Percentiles rank a stretch among this genome's conserved stretches.
phyloP scores from a whole-genome alignment of 2,888 invertebrate species.

The Drosophila leonis region DNA sequence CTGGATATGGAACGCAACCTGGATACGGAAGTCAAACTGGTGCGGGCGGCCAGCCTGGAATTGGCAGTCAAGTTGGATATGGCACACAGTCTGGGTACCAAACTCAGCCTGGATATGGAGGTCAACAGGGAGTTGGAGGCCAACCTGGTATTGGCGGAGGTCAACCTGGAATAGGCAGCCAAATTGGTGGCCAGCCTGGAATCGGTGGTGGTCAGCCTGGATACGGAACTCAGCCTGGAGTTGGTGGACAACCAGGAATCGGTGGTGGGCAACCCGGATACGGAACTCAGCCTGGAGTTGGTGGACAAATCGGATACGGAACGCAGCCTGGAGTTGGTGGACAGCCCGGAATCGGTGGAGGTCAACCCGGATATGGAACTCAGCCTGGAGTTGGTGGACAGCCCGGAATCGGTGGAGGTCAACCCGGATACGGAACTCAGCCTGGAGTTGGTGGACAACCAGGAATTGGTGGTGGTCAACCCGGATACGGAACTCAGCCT shows the following conservation, averaged over 20 bases:
- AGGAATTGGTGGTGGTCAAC: conserved; percentile 6
- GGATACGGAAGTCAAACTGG: conserved; percentile 29
- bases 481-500: conserved; percentile 20
- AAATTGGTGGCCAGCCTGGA: no score
- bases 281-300: conserved; percentile 23
- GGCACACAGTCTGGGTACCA: conserved; percentile 5
- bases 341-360: conserved; percentile 6
- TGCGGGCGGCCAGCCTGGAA: conserved; percentile 19
- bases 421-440: conserved; percentile 27
- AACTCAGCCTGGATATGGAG: conserved; percentile 8
- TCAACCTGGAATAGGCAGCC: conserved; percentile 16
- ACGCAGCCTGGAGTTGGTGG: conserved; percentile 13
- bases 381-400: conserved; percentile 14
- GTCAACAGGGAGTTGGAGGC: neutral
- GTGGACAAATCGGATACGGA: neutral
- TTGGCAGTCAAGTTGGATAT: conserved; percentile 4
- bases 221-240: conserved; percentile 14
- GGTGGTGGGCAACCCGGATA: conserved; percentile 19
- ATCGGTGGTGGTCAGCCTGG: conserved; percentile 13
- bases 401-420: conserved; percentile 11
- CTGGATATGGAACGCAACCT: conserved; percentile 8
- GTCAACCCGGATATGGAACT: conserved; percentile 6
- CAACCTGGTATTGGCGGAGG: conserved; percentile 13
- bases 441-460: conserved; percentile 7
- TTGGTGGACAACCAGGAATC: neutral